These are phyloP conservation scores for Oncorhynchus nerka DNA, from an alignment of 2,113 vertebrate genomes.

Conservation along the genomic window DNA sequence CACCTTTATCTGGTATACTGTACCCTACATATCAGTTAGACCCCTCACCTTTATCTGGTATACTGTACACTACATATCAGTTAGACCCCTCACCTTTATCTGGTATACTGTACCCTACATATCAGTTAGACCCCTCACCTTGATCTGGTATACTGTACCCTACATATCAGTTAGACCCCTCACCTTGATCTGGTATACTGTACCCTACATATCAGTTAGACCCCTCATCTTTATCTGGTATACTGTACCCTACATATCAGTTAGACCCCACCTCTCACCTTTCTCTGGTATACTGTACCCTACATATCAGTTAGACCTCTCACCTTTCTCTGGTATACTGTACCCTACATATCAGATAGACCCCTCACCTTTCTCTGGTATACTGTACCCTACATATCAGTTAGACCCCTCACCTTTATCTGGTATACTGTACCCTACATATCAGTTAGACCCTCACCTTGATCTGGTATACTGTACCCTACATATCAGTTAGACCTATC, in stretches of 20 bases:
- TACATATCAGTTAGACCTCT: neutral
- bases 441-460: neutral
- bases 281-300: conserved; percentile 78
- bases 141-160: no score
- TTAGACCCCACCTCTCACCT: neutral
- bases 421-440: conserved; percentile 75
- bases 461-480: conserved; percentile 77
- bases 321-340: conserved; percentile 77
- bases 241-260: conserved; percentile 48
- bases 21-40: no score
- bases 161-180: neutral
- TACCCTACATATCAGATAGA: no score
- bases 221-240: conserved; percentile 72
- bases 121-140: no score
- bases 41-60: conserved; percentile 71
- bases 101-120: conserved; percentile 75
- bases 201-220: no score
- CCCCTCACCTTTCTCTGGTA: conserved; percentile 69
- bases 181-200: conserved; percentile 70
- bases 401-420: conserved; percentile 14
- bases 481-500: no score
- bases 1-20: conserved; percentile 77
- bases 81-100: conserved; percentile 13
- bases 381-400: conserved; percentile 48
- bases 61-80: conserved; percentile 48